Evolutionary conservation across 2,888 invertebrate genomes (phyloP).

Genomic region (Tricholauxania praeusta): DNA sequence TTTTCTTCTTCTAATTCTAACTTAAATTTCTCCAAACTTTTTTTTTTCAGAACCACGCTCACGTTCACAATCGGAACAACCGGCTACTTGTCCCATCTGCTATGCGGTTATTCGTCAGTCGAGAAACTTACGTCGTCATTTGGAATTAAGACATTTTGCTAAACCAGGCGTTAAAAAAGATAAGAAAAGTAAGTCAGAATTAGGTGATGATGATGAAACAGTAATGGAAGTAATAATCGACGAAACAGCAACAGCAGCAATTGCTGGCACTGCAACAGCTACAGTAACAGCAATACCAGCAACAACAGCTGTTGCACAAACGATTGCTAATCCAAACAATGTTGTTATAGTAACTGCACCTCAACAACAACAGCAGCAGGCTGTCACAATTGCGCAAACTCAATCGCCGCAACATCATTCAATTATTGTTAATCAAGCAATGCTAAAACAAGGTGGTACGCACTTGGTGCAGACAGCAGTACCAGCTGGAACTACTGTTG

Average conservation of each 20-base stretch:
- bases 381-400: conserved; percentile 51
- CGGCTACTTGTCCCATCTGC: conserved; percentile 73
- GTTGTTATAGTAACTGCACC: conserved; percentile 47
- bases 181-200: conserved; percentile 65
- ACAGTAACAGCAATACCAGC: conserved; percentile 6
- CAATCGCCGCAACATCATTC: conserved; percentile 50
- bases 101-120: conserved; percentile 73
- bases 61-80: conserved; percentile 74
- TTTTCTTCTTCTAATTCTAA: background rate
- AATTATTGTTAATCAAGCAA: conserved; percentile 48
- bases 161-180: conserved; percentile 68
- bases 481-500: conserved; percentile 26
- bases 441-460: conserved; percentile 45
- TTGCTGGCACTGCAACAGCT: conserved; percentile 41
- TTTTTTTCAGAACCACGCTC: conserved; percentile 67
- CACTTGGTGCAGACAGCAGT: background rate
- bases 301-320: conserved; percentile 31
- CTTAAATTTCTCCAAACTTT: conserved; percentile 22
- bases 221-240: background rate
- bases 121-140: conserved; percentile 72
- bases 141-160: conserved; percentile 69
- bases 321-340: conserved; percentile 44
- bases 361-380: conserved; percentile 52
- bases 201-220: conserved; percentile 48
- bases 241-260: conserved; percentile 36